Base-by-base conservation (phyloP, 2,888 invertebrate species). In the Ctenicera cuprea region DNA sequence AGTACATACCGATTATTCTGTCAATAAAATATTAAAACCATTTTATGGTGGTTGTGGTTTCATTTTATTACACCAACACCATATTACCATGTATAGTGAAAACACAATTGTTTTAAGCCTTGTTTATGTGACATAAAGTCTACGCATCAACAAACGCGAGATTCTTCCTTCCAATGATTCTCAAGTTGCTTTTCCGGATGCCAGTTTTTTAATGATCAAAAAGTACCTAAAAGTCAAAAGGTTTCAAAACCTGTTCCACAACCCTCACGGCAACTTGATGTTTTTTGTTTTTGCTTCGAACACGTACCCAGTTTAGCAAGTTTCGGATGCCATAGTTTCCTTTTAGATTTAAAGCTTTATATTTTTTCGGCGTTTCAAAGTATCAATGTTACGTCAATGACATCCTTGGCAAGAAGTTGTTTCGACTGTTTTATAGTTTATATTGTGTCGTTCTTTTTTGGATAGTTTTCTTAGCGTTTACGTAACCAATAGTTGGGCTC, bases 181-280 rank as follows among this genome's bases (percentile, higher is more conserved):
- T 20, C 38, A 16, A 66, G 52, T 63, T 74, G 66, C 48, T 77
- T 73, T 77, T 77, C 75, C 77, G 77, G 77, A 75, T 77, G 74
- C 71, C 75, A 74, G 74, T 74, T 76, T 77, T 77, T 76, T 76
- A 75, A 72, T 74, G 72, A 76, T 77, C 72, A 71, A 74, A 76
- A 77, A 70, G 69, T 73, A 75, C 73, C 75, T 75, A 73, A 77
- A 76, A 76, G 74, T 71, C 71, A 72, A 63, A 64, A 72, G 67
- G 73, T 70, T 69, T 59, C 59, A 71, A 68, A 77, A 77, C 77
- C 77, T 74, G 77, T 77, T 77, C 64, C 50, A 76, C 76, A 76
- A 74, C 77, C 77, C 77, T 73, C 65, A 68, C 75, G 76, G 72
- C 75, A 61, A 73, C 45, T 69, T 38, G 37, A 50, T 59, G 59